Evolutionary conservation across 2,888 invertebrate species (phyloP), one percentile per base, ranked within the genome.

Genomic region (Clivina fossor): DNA sequence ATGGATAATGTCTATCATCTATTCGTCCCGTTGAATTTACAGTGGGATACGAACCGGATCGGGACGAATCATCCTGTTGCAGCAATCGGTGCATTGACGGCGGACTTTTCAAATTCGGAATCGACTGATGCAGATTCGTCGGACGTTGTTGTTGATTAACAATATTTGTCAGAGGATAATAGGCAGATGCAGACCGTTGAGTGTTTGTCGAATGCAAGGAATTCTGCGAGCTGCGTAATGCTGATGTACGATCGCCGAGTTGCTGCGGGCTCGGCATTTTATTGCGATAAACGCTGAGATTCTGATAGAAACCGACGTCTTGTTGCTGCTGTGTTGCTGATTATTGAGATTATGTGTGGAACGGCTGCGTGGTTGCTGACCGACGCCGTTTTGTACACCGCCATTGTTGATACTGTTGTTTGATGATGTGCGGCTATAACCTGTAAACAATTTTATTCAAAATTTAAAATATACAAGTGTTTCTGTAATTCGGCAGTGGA

Each of bases 211-310:
- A 78, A 64, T 80, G 80, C 19, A 80, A 66, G n/a, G 79, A 78
- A 63, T 77, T 80, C 64, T 80, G 80, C 3, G 85, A 84, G 62
- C 83, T 84, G 61, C 84, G 78, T 51, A 82, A 70, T 24, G 79
- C 79, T 5, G 81, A 82, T 49, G 74, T 67, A 62, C 75, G 80
- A 63, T 85, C 84, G 50, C 80, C 82, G 37, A 81, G 71, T 63
- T 79, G 78, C 26, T 74, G 71, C 3, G 78, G 76, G 64, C 77
- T 76, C 22, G 75, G 71, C 61, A 70, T 66, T 69, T 82, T 82
- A 63, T 82, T 84, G 63, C 85, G 80, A 70, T 88, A 88, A 58
- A 88, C 80, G 68, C 90, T 88, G 60, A 93, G 79, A 76, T 88
- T 88, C 69, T 88, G 88, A 72, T 88, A 88, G 69, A 87, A 88